Evolutionary conservation across 2,888 invertebrate species (phyloP), one percentile per base, ranked within the genome.

Genomic region (Embidobia sp.): DNA sequence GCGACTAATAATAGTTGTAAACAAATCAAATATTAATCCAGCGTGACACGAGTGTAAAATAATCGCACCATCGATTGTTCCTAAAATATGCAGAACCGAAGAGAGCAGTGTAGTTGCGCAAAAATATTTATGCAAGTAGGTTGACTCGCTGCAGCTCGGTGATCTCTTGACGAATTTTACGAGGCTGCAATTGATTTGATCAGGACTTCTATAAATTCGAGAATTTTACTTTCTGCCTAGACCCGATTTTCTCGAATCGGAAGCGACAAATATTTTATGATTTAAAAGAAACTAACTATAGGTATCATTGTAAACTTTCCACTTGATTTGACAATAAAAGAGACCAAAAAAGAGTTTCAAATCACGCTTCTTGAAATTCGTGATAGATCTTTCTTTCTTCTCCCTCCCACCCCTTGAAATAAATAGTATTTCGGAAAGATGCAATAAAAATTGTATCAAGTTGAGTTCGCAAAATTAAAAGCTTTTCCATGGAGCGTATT

Each of bases 1-100:
- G n/a, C 5, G 37, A 10, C 35, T 61, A 48, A 35, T 22, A 63
- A 42, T 64, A 51, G 13, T 49, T 31, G 26, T 13, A 51, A 31
- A 2, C 19, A 42, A 4, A 31, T 64, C 11, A 48, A 61, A 33
- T 51, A 51, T 40, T 42, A 49, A 51, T 64, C 18, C 3, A 1
- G 18, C 37, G 18, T 26, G 48, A 48, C 46, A 42, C 13, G 19
- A 22, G 11, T 57, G 7, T 18, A 53, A 18, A 42, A n/a, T n/a
- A 57, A 10, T 29, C 8, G 11, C 11, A 19, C 6, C 27, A 55
- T 40, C 16, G 40, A 40, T 55, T 35, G n/a, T 26, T 40, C 26
- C 16, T 27, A 16, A 40, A 35, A 40, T 55, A 55, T 55, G 27
- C 13, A 37, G n/a, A 40, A 29, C 42, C 18, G 3, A 53, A 37